These are phyloP conservation scores for Tapirus indicus DNA, from an alignment of 2,797 vertebrate genomes.

Conservation along the genomic window DNA sequence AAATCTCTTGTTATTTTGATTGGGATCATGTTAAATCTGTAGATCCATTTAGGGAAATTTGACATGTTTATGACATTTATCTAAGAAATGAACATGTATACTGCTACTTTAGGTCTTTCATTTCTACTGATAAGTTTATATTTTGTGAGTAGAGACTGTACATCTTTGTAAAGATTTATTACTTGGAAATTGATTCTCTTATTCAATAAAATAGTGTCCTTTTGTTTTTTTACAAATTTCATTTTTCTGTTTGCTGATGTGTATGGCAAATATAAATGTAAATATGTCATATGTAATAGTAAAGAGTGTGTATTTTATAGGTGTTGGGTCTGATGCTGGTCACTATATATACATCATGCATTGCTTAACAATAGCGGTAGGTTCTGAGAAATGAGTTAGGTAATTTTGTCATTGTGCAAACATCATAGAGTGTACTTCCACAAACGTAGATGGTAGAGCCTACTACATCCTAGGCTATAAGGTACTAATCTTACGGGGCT, in stretches of 20 bases:
- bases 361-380: too few species aligned
- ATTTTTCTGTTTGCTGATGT: constrained; percentile 13
- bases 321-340: neutral
- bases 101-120: neutral
- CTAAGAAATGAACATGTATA: neutral
- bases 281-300: neutral
- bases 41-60: neutral
- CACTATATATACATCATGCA: neutral
- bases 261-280: neutral
- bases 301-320: neutral
- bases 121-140: neutral
- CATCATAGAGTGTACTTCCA: too few species aligned
- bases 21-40: constrained; percentile 27
- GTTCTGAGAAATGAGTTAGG: too few species aligned
- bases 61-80: neutral
- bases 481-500: too few species aligned
- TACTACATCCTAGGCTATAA: too few species aligned
- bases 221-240: neutral
- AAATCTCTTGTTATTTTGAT: constrained; percentile 12
- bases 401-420: too few species aligned
- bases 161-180: neutral
- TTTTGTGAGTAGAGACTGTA: neutral
- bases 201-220: neutral
- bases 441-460: too few species aligned
- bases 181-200: neutral